Base-by-base conservation (phyloP, 2,113 vertebrate species). In the Semnornis frantzii region DNA sequence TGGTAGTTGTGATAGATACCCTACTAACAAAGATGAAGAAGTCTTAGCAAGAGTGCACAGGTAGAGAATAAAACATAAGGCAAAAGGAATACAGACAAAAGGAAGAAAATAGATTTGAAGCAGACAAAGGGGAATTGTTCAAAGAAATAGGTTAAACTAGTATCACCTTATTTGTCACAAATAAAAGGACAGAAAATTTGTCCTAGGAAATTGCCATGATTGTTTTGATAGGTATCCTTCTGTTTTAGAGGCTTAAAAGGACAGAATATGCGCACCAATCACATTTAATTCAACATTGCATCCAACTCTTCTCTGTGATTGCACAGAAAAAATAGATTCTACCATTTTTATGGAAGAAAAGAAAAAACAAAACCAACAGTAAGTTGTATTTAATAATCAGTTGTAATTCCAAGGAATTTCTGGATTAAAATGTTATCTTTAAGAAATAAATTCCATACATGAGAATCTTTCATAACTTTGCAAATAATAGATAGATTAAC, bases 21-120 rank as follows among this genome's bases (percentile, higher is more conserved):
- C 87, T 87, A 94, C 64, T 95, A 96, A 95, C 48, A 85, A 96
- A 91, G 91, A 95, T 77, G 83, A 94, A 96, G 84, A 87, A 87
- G 89, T 74, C 90, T 92, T 94, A 95, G 76, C 92, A 69, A 64
- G 25, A 91, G 60, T 58, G 48, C 39, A 70, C 25, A 73, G 65
- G 68, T 8, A 80, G 24, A 59, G 31, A 89, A 95, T 92, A 94
- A 95, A 95, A 96, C 68, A 83, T 10, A 70, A 5, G n/a, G 30
- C 46, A 76, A 87, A 87, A 85, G 19, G 48, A 79, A 50, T 95
- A 94, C 64, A 82, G 60, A 27, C 62, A 92, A 72, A 85, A 60
- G 34, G 8, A 30, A 68, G 30, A 72, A 83, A 93, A 87, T 69
- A 37, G 15, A 86, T 55, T 20, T 70, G 15, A 69, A 77, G 39